phyloP scores from a whole-genome alignment of 2,113 vertebrate species.

The Psittacula cyanocephala region DNA sequence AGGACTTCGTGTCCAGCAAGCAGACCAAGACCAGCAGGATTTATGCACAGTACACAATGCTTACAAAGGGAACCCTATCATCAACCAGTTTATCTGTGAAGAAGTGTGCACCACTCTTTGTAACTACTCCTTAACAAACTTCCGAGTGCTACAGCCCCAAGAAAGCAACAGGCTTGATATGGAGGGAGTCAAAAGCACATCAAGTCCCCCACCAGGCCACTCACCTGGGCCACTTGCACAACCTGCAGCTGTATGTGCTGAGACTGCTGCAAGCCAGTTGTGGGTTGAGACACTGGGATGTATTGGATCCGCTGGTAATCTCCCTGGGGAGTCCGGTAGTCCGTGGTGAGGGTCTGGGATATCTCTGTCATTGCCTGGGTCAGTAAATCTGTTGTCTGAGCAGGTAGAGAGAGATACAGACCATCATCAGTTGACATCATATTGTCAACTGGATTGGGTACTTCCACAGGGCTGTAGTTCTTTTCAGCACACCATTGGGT shows the following conservation, averaged over 20 bases:
- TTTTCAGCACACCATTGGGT: neutral
- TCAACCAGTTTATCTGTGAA: neutral
- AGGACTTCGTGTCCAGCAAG: neutral
- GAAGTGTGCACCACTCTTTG: neutral
- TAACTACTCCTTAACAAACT: neutral
- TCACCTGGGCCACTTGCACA: conserved; percentile 93
- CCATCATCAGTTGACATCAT: neutral
- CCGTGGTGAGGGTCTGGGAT: conserved; percentile 93
- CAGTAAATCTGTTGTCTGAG: conserved; percentile 92
- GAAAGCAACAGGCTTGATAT: neutral
- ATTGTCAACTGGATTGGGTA: neutral
- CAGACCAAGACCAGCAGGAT: neutral
- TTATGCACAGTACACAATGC: neutral
- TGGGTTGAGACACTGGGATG: conserved; percentile 90
- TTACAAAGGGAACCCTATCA: neutral
- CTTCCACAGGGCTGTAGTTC: neutral
- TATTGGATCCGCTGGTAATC: conserved; percentile 98
- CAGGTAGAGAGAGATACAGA: neutral
- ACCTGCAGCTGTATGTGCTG: conserved; percentile 98
- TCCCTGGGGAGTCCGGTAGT: conserved; percentile 91
- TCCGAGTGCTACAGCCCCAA: neutral
- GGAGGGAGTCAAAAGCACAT: neutral
- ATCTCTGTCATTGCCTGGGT: conserved; percentile 98
- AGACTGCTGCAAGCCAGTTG: conserved; percentile 83
- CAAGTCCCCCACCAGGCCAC: neutral